Evolutionary conservation across 1,140 invertebrate species (phyloP).

Genomic region (Scaptomyza graminum): DNA sequence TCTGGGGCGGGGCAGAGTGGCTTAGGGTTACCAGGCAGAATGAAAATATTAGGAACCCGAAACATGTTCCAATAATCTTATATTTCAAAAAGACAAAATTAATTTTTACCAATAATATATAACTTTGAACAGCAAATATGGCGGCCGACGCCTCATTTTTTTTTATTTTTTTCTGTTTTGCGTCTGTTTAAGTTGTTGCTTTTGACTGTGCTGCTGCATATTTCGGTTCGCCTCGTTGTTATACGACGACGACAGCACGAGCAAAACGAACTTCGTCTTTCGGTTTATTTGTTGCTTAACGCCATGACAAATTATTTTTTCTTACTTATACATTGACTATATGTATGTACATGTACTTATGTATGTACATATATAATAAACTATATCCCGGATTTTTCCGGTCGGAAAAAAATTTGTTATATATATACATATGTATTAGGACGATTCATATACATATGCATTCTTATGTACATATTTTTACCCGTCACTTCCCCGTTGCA

Average conservation of each 20-base stretch:
- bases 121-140: conserved; percentile 45
- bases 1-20: background rate
- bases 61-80: background rate
- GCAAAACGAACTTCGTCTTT: conserved; percentile 38
- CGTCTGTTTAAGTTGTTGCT: conserved; percentile 63
- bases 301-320: conserved; percentile 52
- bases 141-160: conserved; percentile 39
- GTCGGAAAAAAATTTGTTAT: conserved; percentile 10
- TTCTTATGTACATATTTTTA: conserved; percentile 17
- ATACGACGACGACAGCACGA: conserved; percentile 44
- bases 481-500: conserved; percentile 13
- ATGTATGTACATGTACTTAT: too few species aligned
- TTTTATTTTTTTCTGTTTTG: conserved; percentile 36
- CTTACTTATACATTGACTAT: conserved; percentile 9
- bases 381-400: background rate
- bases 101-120: conserved; percentile 33
- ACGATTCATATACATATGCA: too few species aligned
- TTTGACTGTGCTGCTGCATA: conserved; percentile 65
- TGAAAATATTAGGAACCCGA: background rate
- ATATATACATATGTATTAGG: conserved; percentile 37
- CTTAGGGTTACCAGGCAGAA: background rate
- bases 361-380: conserved; percentile 9
- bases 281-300: conserved; percentile 26
- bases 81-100: conserved; percentile 13
- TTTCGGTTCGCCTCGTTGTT: conserved; percentile 58